Base-by-base conservation (phyloP, 2,113 vertebrate genomes). In the Piprites chloris region DNA sequence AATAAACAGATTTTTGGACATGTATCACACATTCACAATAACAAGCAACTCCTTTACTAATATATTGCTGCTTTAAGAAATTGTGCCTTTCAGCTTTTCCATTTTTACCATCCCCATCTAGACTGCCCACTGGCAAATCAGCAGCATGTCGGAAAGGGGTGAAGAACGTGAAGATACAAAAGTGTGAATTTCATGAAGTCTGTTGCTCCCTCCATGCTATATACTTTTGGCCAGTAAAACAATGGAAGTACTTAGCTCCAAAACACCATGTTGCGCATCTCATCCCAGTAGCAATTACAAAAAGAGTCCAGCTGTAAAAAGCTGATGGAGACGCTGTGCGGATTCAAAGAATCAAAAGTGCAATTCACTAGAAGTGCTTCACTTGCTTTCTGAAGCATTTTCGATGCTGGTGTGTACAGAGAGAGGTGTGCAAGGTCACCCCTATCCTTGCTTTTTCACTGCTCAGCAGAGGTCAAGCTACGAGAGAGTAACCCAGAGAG, bases 261-360 rank as follows among this genome's bases (percentile, higher is more conserved):
- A 89, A 93, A 89, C 94, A 96, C 90, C 97, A 93, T 82, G 95
- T 89, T 63, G 96, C 3, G 73, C 89, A 87, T 89, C 94, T 97
- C 97, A 96, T 95, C 95, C 93, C 90, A 82, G 87, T 3, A 89
- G 97, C 96, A 96, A 98, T 97, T 96, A 97, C 89, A 94, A 97
- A 89, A 85, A 75, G 88, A 96, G 97, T 96, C 98, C 97, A 97
- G 97, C 97, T 97, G 97, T 95, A 98, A 97, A 96, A 97, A 89
- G 76, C 90, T 94, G 95, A 97, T 95, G 86, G 97, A 97, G 93
- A 85, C 6, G 89, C 97, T 95, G 96, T 62, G 97, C 73, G 72
- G 92, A 96, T 86, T 96, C 93, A 94, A 88, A 96, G 95, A 96
- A 94, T 93, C 95, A 96, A 96, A 97, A 96, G 97, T 11, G 19